phyloP scores from a whole-genome alignment of 2,113 vertebrate species.

The Petrocephalus microphthalmus region DNA sequence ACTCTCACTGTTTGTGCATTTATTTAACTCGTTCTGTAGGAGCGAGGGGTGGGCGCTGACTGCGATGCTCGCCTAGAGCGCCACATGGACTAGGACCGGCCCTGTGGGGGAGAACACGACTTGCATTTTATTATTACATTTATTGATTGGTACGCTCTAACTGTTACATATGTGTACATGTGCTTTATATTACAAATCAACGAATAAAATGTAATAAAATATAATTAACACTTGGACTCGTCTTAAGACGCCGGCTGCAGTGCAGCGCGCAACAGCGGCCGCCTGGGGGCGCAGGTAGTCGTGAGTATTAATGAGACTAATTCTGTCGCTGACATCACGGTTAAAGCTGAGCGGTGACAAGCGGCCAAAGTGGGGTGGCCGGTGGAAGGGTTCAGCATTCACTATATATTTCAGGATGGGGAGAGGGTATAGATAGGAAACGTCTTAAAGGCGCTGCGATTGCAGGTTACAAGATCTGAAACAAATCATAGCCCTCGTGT shows the following conservation, averaged over 20 bases:
- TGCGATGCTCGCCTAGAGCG: neutral
- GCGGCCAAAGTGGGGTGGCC: neutral
- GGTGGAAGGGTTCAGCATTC: neutral
- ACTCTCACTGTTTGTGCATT: neutral
- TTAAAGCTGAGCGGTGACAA: slow-evolving; percentile 8
- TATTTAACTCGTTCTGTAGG: neutral
- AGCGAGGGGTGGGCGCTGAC: neutral
- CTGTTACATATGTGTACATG: neutral
- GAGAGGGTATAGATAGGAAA: neutral
- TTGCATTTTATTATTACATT: neutral
- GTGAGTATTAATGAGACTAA: slow-evolving; percentile 5
- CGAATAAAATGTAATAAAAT: neutral
- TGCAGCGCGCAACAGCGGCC: neutral
- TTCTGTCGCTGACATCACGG: slow-evolving; percentile 24
- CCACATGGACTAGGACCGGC: neutral
- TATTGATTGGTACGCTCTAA: neutral
- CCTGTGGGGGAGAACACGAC: neutral
- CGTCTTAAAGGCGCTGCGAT: neutral
- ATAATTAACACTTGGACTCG: neutral
- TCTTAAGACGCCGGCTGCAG: neutral
- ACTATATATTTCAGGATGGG: neutral
- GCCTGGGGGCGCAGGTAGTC: slow-evolving; percentile 7
- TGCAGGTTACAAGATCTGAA: neutral
- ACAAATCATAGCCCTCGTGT: neutral
- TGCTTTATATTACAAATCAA: neutral